Evolutionary conservation across 2,113 vertebrate species (phyloP), one percentile per base, ranked within the genome.

Genomic region (Cyphomyrus plagiostoma): DNA sequence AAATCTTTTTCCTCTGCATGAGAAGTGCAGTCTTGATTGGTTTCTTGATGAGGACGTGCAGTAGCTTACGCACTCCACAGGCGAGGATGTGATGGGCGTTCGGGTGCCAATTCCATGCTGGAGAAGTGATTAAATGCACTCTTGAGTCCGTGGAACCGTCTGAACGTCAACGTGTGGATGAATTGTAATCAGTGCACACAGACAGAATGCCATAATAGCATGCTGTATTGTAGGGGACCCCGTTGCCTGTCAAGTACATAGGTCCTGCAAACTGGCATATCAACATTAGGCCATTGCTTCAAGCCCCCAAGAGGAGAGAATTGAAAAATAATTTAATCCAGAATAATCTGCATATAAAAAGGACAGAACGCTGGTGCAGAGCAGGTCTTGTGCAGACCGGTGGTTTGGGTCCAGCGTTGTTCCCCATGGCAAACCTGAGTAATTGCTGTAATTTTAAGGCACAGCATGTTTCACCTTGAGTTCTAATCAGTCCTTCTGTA

Each of bases 111-210:
- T 97, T 97, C 97, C 95, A 95, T 96, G 96, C 94, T 92, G 91
- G 94, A 98, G 96, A 97, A 97, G 97, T 97, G 97, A 97, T 97
- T 97, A 96, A 97, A 97, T 96, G 96, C 94, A 94, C 96, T 96
- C 96, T 96, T 93, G 94, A 95, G 97, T 94, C 96, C 96, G 96
- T 93, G 93, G 95, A 97, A 94, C 96, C 96, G 96, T 91, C 88
- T 90, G 91, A 90, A 89, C 91, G 95, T 95, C 93, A 95, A 96
- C 95, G 95, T 95, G 95, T 94, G 95, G 96, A 96, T 94, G 93
- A 95, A 94, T 95, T 95, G 95, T 98, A 98, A 98, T 98, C 97
- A 98, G 96, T 95, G 93, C 93, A 93, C 95, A 94, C 95, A 94
- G 96, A 95, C 94, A 95, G 94, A 96, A 95, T 95, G 95, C 94